These are phyloP conservation scores for Mesodorylaimus sp. DNA, from an alignment of 2,888 invertebrate species.

Conservation along the genomic window DNA sequence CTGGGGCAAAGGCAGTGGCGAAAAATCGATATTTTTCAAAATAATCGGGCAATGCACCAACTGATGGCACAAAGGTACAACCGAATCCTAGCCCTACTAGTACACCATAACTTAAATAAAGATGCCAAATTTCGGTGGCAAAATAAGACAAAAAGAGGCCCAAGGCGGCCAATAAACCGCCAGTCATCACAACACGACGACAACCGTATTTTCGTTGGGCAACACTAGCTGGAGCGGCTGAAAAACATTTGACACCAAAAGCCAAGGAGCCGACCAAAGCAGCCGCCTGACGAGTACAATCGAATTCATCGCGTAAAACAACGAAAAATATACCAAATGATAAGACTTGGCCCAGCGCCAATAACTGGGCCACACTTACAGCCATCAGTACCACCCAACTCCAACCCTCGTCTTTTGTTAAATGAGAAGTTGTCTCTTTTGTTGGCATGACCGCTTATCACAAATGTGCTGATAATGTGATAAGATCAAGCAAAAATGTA, in stretches of 20 bases:
- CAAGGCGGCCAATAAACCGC: slow-evolving; percentile 11
- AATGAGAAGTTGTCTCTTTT: too few species aligned
- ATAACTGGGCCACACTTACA: slow-evolving; percentile 1
- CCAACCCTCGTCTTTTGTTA: slow-evolving; percentile 6
- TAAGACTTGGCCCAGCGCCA: background rate
- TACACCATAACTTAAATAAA: slow-evolving; percentile 31
- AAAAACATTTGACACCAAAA: slow-evolving; percentile 1
- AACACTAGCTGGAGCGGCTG: slow-evolving; percentile 2
- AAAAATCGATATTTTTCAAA: slow-evolving; percentile 31
- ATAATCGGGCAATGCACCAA: slow-evolving; percentile 32
- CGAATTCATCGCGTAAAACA: background rate
- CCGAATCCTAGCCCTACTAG: slow-evolving; percentile 23
- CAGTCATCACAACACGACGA: background rate
- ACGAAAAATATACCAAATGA: slow-evolving; percentile 5
- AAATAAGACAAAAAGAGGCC: slow-evolving; percentile 29
- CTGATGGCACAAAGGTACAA: slow-evolving; percentile 28
- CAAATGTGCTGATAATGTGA: too few species aligned
- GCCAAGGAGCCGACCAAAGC: background rate
- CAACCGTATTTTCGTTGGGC: slow-evolving; percentile 4
- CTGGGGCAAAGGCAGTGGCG: slow-evolving; percentile 32
- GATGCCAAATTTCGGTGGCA: slow-evolving; percentile 23
- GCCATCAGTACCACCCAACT: slow-evolving; percentile 4
- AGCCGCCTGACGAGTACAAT: background rate
- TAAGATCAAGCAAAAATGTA: too few species aligned
- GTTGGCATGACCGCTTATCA: too few species aligned